phyloP scores from a whole-genome alignment of 1,140 invertebrate species.

The Brachionus angularis region DNA sequence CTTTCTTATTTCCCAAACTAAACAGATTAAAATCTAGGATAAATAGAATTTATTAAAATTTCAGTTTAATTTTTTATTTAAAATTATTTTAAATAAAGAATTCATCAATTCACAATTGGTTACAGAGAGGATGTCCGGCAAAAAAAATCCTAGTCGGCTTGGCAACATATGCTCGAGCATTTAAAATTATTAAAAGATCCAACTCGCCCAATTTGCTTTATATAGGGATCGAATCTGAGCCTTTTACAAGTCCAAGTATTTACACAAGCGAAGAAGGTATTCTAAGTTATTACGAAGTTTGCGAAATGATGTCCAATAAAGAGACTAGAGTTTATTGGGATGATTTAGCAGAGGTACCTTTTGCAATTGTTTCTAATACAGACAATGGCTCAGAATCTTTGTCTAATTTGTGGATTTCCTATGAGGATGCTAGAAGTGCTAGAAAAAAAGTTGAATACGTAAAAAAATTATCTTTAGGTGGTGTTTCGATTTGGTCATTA shows the following conservation, averaged over 20 bases:
- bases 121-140: constrained; percentile 80
- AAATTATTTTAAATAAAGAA: constrained; percentile 8
- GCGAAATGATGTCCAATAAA: constrained; percentile 48
- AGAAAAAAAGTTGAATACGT: constrained; percentile 71
- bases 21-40: no score
- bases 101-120: constrained; percentile 68
- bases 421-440: constrained; percentile 36
- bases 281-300: constrained; percentile 54
- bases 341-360: constrained; percentile 20
- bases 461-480: constrained; percentile 78
- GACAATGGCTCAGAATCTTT: not conserved
- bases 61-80: not conserved
- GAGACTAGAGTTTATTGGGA: constrained; percentile 40
- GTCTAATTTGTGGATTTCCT: constrained; percentile 36
- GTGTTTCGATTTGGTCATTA: constrained; percentile 92
- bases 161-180: constrained; percentile 75
- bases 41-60: no score
- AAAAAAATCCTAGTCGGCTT: constrained; percentile 91
- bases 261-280: constrained; percentile 50
- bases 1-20: no score
- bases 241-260: constrained; percentile 44
- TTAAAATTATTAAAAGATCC: constrained; percentile 8
- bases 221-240: constrained; percentile 43
- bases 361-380: constrained; percentile 32
- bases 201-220: constrained; percentile 3